phyloP scores from a whole-genome alignment of 2,888 invertebrate genomes.

The Eurois occulta region DNA sequence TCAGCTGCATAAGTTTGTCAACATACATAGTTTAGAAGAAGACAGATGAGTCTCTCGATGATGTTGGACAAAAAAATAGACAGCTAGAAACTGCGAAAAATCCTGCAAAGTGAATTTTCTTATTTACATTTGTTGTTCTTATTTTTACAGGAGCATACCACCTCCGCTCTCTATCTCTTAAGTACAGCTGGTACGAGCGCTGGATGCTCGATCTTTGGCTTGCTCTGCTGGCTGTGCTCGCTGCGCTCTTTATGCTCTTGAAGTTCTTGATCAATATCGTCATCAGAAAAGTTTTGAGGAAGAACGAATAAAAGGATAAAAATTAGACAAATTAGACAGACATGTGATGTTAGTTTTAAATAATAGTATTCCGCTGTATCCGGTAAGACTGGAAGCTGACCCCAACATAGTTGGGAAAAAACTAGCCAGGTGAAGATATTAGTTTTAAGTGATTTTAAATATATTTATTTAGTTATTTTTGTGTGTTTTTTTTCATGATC shows the following conservation, averaged over 20 bases:
- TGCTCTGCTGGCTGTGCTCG: constrained; percentile 13
- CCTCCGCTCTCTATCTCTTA: constrained; percentile 56
- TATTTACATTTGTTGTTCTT: background rate
- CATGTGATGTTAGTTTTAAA: background rate
- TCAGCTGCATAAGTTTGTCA: background rate
- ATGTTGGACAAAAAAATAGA: background rate
- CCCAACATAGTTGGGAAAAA: background rate
- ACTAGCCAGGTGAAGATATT: background rate
- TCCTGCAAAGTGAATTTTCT: background rate
- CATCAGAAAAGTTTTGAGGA: constrained; percentile 38
- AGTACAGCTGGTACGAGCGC: constrained; percentile 61
- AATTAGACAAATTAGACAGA: constrained; percentile 36
- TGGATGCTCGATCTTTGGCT: constrained; percentile 60
- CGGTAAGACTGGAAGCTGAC: background rate
- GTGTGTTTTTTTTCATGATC: background rate
- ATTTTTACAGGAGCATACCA: constrained; percentile 57
- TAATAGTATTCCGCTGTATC: background rate
- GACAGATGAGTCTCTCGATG: background rate
- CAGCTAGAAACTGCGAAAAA: background rate
- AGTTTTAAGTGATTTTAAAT: constrained; percentile 3
- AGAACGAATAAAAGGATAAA: constrained; percentile 15
- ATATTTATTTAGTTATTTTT: background rate
- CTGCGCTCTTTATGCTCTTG: constrained; percentile 11
- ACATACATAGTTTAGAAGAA: background rate
- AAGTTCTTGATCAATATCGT: constrained; percentile 12